Conservation (phyloP, 2,888 invertebrate species). For the Nipponacmea schrenckii region DNA sequence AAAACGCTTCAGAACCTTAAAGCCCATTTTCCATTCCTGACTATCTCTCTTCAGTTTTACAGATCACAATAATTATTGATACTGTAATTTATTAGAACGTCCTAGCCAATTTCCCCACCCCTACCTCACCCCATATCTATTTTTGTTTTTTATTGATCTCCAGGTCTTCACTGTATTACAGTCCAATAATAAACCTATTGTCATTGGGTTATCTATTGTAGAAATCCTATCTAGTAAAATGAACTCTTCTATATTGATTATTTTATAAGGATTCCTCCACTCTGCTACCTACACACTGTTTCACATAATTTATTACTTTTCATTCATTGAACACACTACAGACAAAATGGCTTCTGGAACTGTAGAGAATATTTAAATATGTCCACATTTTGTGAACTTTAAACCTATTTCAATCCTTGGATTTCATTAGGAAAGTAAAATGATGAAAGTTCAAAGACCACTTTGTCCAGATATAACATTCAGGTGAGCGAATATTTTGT, state of each 20-base stretch:
- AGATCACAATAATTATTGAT: too few relatives aligned
- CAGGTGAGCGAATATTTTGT: constrained; percentile 32
- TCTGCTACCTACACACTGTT: not conserved
- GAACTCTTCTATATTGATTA: constrained; percentile 2
- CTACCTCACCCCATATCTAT: too few relatives aligned
- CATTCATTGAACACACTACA: not conserved
- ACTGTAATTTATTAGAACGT: too few relatives aligned
- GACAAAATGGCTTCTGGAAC: not conserved
- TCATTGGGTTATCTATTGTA: too few relatives aligned
- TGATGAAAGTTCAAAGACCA: constrained; percentile 44
- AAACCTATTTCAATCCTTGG: not conserved
- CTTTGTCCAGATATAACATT: constrained; percentile 47
- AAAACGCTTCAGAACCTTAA: too few relatives aligned
- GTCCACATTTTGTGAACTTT: not conserved
- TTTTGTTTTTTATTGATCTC: too few relatives aligned
- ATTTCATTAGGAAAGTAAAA: constrained; percentile 15
- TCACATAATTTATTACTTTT: constrained; percentile 3
- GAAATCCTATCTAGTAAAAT: not conserved
- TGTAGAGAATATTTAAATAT: too few relatives aligned
- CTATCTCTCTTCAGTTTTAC: too few relatives aligned
- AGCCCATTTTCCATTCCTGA: too few relatives aligned
- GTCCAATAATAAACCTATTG: too few relatives aligned
- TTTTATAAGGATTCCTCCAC: not conserved
- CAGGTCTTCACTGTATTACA: too few relatives aligned
- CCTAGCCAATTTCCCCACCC: too few relatives aligned